A percentile compares a stretch with the other conserved stretches of the same genome.
These are phyloP conservation scores for Galeruca laticollis DNA, from an alignment of 2,888 invertebrate genomes.

Conservation along the genomic window DNA sequence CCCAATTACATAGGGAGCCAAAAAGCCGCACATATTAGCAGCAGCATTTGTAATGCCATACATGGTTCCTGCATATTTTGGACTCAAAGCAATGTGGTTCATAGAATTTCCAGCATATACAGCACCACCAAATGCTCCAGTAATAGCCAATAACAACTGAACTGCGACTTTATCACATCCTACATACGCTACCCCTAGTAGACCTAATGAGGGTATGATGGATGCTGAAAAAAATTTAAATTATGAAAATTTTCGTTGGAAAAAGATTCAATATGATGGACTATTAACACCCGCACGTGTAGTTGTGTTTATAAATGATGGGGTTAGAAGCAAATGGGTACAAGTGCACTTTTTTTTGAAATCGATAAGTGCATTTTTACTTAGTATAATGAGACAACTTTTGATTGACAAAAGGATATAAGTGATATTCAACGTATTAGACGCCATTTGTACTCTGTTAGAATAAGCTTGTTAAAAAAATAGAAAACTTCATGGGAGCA, in stretches of 20 bases:
- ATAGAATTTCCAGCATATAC: slow-evolving; percentile 85
- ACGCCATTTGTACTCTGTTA: no score
- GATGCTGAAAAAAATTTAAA: slow-evolving; percentile 68
- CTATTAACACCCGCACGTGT: no score
- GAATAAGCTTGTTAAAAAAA: no score
- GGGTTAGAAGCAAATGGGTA: no score
- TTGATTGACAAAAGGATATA: no score
- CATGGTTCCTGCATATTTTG: slow-evolving; percentile 86
- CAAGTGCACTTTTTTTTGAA: no score
- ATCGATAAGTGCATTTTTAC: no score
- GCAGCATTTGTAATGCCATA: slow-evolving; percentile 88
- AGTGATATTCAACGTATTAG: no score
- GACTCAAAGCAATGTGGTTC: slow-evolving; percentile 87
- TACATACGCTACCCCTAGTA: slow-evolving; percentile 84
- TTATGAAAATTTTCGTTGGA: not conserved
- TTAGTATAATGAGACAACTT: no score
- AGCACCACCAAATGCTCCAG: slow-evolving; percentile 82
- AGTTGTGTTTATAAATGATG: no score
- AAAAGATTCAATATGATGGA: no score
- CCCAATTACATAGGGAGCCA: slow-evolving; percentile 85
- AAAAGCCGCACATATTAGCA: slow-evolving; percentile 84
- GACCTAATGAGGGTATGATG: slow-evolving; percentile 79
- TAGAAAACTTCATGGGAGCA: no score
- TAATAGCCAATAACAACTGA: slow-evolving; percentile 77
- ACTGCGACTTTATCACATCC: slow-evolving; percentile 80